These are phyloP conservation scores for Tetramorium bicarinatum DNA, from an alignment of 2,888 invertebrate genomes.

Conservation along the genomic window DNA sequence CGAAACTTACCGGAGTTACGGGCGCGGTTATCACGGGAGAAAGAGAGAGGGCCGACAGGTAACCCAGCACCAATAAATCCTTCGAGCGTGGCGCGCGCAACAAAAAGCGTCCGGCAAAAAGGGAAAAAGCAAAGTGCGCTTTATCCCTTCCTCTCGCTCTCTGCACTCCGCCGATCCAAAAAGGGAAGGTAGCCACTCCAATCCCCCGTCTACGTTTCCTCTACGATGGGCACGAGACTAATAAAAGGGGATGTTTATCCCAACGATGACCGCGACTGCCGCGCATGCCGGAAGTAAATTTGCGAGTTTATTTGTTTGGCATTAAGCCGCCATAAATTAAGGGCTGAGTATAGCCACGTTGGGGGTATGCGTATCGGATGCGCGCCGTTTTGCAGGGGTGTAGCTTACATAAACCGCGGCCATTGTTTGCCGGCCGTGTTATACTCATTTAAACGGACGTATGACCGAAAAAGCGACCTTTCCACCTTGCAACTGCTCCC, in stretches of 20 bases:
- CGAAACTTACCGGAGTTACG: constrained; percentile 36
- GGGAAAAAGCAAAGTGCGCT: constrained; percentile 54
- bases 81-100: constrained; percentile 62
- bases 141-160: constrained; percentile 4
- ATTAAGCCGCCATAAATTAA: constrained; percentile 64
- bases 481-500: neutral
- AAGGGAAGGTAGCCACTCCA: constrained; percentile 15
- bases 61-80: constrained; percentile 74
- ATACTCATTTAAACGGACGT: constrained; percentile 37
- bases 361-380: constrained; percentile 39
- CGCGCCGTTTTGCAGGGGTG: constrained; percentile 27
- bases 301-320: constrained; percentile 60
- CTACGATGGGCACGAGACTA: constrained; percentile 56
- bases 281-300: constrained; percentile 59
- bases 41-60: constrained; percentile 65
- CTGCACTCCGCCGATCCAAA: neutral
- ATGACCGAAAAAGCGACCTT: constrained; percentile 17
- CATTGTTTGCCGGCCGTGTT: constrained; percentile 37
- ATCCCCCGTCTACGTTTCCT: constrained; percentile 29
- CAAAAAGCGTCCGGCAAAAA: constrained; percentile 56
- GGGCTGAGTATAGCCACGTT: neutral
- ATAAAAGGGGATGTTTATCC: constrained; percentile 61
- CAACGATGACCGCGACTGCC: constrained; percentile 28
- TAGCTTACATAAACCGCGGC: constrained; percentile 29
- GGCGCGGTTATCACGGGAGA: constrained; percentile 65